A percentile compares a stretch with the other conserved stretches of the same genome.
phyloP scores from a whole-genome alignment of 2,113 vertebrate species.

The Micromys minutus region DNA sequence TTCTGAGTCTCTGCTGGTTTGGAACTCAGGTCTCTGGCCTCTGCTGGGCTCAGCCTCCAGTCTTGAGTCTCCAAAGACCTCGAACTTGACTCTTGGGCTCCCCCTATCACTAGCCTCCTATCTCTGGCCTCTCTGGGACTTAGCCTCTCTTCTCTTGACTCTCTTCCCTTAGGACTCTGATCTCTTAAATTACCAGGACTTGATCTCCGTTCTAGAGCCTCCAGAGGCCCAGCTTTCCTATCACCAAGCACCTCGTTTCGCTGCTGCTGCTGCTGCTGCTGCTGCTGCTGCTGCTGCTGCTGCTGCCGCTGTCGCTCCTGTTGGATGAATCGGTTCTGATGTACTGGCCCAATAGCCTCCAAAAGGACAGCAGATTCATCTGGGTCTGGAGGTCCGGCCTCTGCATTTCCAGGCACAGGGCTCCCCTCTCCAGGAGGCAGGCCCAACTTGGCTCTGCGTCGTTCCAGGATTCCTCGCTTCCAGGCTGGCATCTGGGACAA shows the following conservation, averaged over 20 bases:
- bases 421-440: constrained; percentile 76
- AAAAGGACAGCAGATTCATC: constrained; percentile 81
- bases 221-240: constrained; percentile 74
- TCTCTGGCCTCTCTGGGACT: constrained; percentile 81
- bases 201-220: constrained; percentile 63
- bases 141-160: constrained; percentile 62
- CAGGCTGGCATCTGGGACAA: constrained; percentile 92
- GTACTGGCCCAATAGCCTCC: constrained; percentile 89
- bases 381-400: constrained; percentile 70
- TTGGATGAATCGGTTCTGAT: constrained; percentile 90
- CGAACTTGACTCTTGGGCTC: constrained; percentile 48
- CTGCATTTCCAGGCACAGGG: constrained; percentile 42
- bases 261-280: constrained; percentile 54
- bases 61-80: constrained; percentile 56
- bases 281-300: constrained; percentile 73
- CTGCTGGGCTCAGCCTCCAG: constrained; percentile 65
- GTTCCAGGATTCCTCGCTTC: constrained; percentile 92
- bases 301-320: constrained; percentile 84
- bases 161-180: constrained; percentile 73
- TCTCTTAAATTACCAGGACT: constrained; percentile 54
- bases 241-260: constrained; percentile 68
- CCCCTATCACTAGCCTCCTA: constrained; percentile 47
- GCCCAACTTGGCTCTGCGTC: constrained; percentile 89
- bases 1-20: constrained; percentile 74
- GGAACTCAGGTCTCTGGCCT: constrained; percentile 70